These are phyloP conservation scores for Kuschelorhynchus macadamiae DNA, from an alignment of 2,888 invertebrate genomes.

Conservation along the genomic window DNA sequence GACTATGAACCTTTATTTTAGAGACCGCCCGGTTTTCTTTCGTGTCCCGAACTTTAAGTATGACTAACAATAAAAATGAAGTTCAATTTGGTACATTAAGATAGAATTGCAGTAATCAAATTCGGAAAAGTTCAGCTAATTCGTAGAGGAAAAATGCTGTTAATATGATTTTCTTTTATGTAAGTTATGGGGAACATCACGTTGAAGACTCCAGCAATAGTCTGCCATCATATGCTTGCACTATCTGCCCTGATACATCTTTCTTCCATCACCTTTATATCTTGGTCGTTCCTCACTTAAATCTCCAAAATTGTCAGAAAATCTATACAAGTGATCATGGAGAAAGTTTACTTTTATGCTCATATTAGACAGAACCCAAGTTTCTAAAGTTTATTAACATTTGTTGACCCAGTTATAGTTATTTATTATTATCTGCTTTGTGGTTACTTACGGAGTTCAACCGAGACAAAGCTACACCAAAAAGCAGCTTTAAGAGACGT, in stretches of 20 bases:
- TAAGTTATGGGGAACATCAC: not conserved
- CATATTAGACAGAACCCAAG: constrained; percentile 10
- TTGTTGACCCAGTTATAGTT: constrained; percentile 3
- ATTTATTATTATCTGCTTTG: not conserved
- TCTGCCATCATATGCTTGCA: not conserved
- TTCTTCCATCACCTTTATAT: constrained; percentile 7
- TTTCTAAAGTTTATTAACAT: constrained; percentile 1
- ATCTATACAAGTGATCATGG: constrained; percentile 1
- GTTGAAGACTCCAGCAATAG: constrained; percentile 6
- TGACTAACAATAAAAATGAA: too few species aligned
- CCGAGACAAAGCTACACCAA: constrained; percentile 16
- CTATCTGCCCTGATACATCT: constrained; percentile 6
- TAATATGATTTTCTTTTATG: constrained; percentile 8
- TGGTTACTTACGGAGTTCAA: not conserved
- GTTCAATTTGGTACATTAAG: not conserved
- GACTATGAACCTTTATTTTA: too few species aligned
- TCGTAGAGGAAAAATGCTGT: constrained; percentile 2
- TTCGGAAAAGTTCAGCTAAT: constrained; percentile 2
- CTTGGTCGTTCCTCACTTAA: constrained; percentile 10
- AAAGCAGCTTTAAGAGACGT: constrained; percentile 31
- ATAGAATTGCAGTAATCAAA: constrained; percentile 1
- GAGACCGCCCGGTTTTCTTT: too few species aligned
- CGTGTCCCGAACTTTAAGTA: too few species aligned
- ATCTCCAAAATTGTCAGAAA: constrained; percentile 4
- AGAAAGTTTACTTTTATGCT: constrained; percentile 5